Evolutionary conservation across 2,888 invertebrate species (phyloP), one percentile per base, ranked within the genome.

Genomic region (Gerris lacustris): DNA sequence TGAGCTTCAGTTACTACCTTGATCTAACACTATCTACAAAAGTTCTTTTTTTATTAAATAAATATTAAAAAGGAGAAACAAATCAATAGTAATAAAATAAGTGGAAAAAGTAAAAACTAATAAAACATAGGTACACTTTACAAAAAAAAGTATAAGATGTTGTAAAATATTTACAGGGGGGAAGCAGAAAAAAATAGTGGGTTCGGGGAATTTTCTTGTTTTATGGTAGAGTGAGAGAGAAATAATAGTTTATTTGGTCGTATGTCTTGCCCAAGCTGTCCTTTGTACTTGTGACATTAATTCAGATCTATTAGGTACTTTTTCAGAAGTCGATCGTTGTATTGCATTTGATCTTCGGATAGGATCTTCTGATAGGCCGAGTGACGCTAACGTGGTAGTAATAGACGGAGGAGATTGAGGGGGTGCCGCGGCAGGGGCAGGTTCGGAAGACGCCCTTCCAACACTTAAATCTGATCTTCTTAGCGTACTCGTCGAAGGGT

Each of bases 181-280:
- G 31, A 31, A 31, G 31, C 31, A 31, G 31, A 31, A 31, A 31
- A 31, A 31, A 31, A 31, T 31, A 31, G 31, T 31, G 31, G 31
- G 31, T 31, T 31, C 31, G 31, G 31, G 31, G 31, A 31, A 31
- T 31, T 2, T 31, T 31, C 31, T 31, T 31, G 31, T 31, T 31
- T 31, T 31, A 31, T 31, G 1, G 31, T 31, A 31, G 31, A 31
- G 31, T 31, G 31, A 31, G 31, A 31, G 4, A 31, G 4, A 31
- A 31, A 31, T 2, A 55, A 55, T 11, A 47, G 18, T 75, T 82
- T 81, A 92, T 82, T 92, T 93, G 47, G 92, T 93, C 45, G 93
- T 94, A 79, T 93, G 93, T 76, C 93, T 84, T 31, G 92, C 91
- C 92, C 92, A 93, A 74, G 88, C 87, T 6, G 90, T 88, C 75